Conservation (phyloP, 2,113 vertebrate genomes). For the Gymnorhina tibicen region DNA sequence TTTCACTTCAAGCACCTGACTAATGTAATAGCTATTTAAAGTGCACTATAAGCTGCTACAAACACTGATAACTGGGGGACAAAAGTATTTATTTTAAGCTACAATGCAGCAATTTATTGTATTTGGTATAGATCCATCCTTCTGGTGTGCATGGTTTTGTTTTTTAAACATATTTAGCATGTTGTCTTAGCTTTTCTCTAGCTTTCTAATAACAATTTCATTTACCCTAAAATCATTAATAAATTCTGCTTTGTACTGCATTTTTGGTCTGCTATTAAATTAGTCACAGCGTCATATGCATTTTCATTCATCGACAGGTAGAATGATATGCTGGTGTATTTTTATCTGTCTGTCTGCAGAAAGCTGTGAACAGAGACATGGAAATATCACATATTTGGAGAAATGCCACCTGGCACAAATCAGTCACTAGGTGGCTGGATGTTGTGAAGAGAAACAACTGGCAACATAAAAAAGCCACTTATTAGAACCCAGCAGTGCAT, state of each 20-base stretch:
- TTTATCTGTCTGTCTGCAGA: constrained; percentile 65
- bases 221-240: neutral
- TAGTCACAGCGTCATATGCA: neutral
- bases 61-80: neutral
- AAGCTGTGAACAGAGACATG: constrained; percentile 59
- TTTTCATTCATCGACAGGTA: constrained; percentile 14
- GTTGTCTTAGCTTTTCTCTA: neutral
- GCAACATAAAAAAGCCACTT: constrained; percentile 51
- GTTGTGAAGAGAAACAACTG: constrained; percentile 32
- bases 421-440: constrained; percentile 45
- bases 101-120: neutral
- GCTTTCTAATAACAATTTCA: neutral
- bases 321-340: constrained; percentile 22
- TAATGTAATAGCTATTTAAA: neutral
- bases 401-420: constrained; percentile 61
- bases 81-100: neutral
- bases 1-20: neutral
- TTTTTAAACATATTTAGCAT: neutral
- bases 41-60: neutral
- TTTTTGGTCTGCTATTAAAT: neutral
- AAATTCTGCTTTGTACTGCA: neutral
- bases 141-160: neutral
- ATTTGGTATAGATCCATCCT: neutral
- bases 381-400: constrained; percentile 62
- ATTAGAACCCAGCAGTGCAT: constrained; percentile 13